Evolutionary conservation across 1,140 invertebrate species (phyloP), one percentile per base, ranked within the genome.

Genomic region (Drosophila rufa): DNA sequence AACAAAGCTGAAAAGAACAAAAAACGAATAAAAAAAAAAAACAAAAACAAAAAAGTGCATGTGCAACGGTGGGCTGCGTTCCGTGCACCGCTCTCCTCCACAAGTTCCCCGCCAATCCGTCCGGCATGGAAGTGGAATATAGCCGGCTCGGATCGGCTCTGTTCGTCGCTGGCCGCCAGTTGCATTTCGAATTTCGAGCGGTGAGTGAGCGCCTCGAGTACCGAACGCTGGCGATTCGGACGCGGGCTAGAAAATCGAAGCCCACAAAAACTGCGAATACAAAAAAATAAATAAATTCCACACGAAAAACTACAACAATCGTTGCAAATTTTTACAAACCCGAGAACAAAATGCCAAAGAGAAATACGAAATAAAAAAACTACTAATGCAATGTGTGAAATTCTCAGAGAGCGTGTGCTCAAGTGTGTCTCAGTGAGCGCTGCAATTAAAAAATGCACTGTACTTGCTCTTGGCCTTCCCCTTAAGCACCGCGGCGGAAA

Each of bases 111-210:
- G 43, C 15, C 55, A 42, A 45, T 66, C 62, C 59, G n/a, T 48
- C 42, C 36, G 66, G 51, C 57, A 27, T 71, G 66, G 30, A 48
- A 53, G 43, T 73, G 66, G 53, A 70, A 55, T 70, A 58, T 71
- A 50, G 68, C 69, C 69, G 67, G 69, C 68, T 71, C 68, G 68
- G 68, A 71, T 73, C 69, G 67, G 68, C 67, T 74, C 68, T 46
- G 38, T 67, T 78, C 60, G 77, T 48, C 58, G 69, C 59, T 62
- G 58, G 73, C 67, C 61, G 75, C 85, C 85, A 90, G 85, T 90
- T 90, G 85, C 86, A 90, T 90, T 90, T 90, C 86, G 85, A 87
- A 90, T 90, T 90, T 90, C 85, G 85, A 87, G 84, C 84, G 85
- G 84, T 87, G 85, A 87, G 84, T 89, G 84, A 87, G 85, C 84